Percentiles rank a stretch among this genome's conserved stretches.
Conservation (phyloP, 53 echinoderm and acorn worm species). For the Arbacia lixula region DNA sequence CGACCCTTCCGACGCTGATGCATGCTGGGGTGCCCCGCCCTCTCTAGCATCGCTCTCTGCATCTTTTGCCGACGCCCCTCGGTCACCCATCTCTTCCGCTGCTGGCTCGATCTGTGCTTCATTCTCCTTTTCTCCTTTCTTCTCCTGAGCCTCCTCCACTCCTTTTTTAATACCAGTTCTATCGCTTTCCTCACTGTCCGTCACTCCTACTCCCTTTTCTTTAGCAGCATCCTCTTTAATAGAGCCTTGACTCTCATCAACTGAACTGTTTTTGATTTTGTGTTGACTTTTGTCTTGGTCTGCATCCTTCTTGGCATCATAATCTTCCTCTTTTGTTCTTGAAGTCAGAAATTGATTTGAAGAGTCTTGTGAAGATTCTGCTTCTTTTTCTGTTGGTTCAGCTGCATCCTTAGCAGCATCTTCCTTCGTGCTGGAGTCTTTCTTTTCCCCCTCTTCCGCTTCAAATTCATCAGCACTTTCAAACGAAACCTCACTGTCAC, state of each 20-base stretch:
- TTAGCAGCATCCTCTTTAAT: conserved; percentile 4
- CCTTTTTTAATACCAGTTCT: neutral
- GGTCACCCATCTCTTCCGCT: conserved; percentile 2
- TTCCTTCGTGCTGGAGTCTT: neutral
- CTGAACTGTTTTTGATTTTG: conserved; percentile 6
- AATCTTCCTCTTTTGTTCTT: conserved; percentile 18
- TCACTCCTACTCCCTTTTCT: conserved; percentile 10
- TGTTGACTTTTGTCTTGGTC: neutral
- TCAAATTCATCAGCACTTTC: conserved; percentile 95
- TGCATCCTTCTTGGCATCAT: neutral
- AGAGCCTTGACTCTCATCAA: neutral
- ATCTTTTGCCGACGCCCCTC: conserved; percentile 28
- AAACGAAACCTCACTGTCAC: conserved; percentile 78
- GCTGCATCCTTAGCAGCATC: neutral
- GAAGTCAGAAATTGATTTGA: neutral
- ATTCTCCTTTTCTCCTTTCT: neutral
- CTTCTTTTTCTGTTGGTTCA: neutral
- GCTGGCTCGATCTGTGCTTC: neutral
- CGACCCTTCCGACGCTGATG: conserved; percentile 34
- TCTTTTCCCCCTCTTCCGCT: neutral
- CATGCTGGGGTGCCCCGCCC: conserved; percentile 14
- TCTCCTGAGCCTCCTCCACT: conserved; percentile 18
- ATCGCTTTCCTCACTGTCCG: conserved; percentile 24
- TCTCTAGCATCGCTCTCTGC: neutral
- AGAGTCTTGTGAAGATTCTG: neutral